A percentile compares a stretch with the other conserved stretches of the same genome.
Evolutionary conservation across 2,888 invertebrate species (phyloP).

Genomic region (Bellardia pandia): DNA sequence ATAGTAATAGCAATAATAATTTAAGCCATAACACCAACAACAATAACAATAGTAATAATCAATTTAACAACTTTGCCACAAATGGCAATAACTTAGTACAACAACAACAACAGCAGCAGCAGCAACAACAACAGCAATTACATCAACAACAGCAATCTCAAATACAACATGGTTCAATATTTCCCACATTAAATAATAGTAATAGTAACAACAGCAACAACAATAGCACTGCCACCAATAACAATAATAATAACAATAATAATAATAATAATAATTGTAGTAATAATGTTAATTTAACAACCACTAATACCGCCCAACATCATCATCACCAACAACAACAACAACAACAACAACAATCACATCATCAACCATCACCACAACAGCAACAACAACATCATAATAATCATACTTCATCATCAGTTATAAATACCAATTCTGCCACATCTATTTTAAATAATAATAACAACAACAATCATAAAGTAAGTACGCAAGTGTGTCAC

Average conservation of each 20-base stretch:
- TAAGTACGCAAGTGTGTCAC: slow-evolving; percentile 54
- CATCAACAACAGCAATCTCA: slow-evolving; percentile 68
- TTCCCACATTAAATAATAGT: slow-evolving; percentile 70
- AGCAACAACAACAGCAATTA: slow-evolving; percentile 71
- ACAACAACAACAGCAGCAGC: slow-evolving; percentile 68
- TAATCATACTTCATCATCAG: slow-evolving; percentile 63
- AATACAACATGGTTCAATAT: slow-evolving; percentile 71
- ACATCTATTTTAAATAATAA: slow-evolving; percentile 63
- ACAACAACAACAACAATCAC: slow-evolving; percentile 54
- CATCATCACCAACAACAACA: slow-evolving; percentile 66
- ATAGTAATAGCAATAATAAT: slow-evolving; percentile 65
- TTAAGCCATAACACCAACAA: slow-evolving; percentile 62
- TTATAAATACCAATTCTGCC: slow-evolving; percentile 59
- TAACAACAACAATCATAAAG: slow-evolving; percentile 50
- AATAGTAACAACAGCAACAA: slow-evolving; percentile 64
- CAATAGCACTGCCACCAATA: slow-evolving; percentile 54
- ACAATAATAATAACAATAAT: slow-evolving; percentile 62
- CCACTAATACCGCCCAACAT: slow-evolving; percentile 60
- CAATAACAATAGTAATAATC: slow-evolving; percentile 59
- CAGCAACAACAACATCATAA: slow-evolving; percentile 55
- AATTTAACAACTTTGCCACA: slow-evolving; percentile 63
- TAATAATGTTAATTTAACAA: slow-evolving; percentile 67
- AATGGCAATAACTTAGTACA: slow-evolving; percentile 70
- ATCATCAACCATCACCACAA: slow-evolving; percentile 42
- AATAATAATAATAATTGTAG: slow-evolving; percentile 64